Percentiles rank a stretch among this genome's conserved stretches.
phyloP scores from a whole-genome alignment of 2,797 vertebrate species.

The Phoebastria nigripes region DNA sequence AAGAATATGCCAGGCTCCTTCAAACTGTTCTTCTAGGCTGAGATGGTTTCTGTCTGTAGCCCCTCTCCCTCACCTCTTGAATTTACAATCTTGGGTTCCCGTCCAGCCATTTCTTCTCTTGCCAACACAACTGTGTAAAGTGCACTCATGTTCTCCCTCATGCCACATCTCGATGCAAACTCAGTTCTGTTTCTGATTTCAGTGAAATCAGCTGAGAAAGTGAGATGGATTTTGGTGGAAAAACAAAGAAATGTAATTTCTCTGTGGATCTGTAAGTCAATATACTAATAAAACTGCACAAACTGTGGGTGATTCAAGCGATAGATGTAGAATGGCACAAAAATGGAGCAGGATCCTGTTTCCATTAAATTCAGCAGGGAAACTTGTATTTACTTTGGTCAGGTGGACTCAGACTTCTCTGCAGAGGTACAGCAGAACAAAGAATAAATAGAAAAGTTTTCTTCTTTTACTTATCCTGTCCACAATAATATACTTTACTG shows the following conservation, averaged over 20 bases:
- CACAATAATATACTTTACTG: background rate
- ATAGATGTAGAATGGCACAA: background rate
- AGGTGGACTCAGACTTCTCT: background rate
- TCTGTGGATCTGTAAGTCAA: background rate
- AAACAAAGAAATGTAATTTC: background rate
- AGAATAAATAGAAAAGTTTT: background rate
- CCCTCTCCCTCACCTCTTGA: background rate
- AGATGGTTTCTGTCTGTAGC: background rate
- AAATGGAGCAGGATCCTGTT: background rate
- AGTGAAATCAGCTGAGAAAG: background rate
- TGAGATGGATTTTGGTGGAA: background rate
- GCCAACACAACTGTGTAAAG: background rate
- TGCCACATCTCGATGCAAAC: background rate
- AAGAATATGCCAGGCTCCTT: background rate
- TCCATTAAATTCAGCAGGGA: background rate
- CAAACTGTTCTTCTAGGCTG: background rate
- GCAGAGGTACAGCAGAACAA: background rate
- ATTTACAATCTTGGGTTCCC: background rate
- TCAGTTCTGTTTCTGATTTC: background rate
- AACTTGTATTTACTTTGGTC: background rate
- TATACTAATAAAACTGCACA: background rate
- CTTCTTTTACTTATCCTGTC: background rate
- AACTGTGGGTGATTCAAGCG: background rate
- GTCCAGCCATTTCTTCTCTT: background rate
- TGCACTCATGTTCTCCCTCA: background rate